Evolutionary conservation across 2,888 invertebrate species (phyloP).

Genomic region (Pristionchus mayeri): DNA sequence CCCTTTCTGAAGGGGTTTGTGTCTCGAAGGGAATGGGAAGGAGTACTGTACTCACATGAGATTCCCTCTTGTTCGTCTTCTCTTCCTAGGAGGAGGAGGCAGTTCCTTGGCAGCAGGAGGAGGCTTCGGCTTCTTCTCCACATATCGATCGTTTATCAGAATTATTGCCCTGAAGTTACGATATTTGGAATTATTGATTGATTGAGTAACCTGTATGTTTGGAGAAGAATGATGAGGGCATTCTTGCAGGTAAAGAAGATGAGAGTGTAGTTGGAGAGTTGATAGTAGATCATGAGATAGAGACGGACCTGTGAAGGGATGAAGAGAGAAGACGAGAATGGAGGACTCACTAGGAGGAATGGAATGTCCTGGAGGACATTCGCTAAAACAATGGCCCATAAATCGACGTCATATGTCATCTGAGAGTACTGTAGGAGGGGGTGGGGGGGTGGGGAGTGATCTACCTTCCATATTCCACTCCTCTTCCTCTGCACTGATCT

Average conservation of each 20-base stretch:
- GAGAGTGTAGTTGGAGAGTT: conserved; percentile 93
- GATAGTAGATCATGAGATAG: conserved; percentile 88
- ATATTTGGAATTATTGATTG: conserved; percentile 9
- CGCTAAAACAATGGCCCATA: conserved; percentile 78
- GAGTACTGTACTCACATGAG: conserved; percentile 20
- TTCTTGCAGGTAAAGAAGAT: conserved; percentile 96
- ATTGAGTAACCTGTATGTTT: conserved; percentile 66
- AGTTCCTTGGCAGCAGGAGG: conserved; percentile 10
- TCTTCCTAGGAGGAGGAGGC: conserved; percentile 25
- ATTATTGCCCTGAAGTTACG: conserved; percentile 6
- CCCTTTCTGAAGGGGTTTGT: conserved; percentile 14
- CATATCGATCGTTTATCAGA: conserved; percentile 41
- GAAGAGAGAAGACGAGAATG: not conserved
- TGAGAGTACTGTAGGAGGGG: conserved; percentile 46
- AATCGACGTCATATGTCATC: conserved; percentile 76
- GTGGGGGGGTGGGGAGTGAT: not conserved
- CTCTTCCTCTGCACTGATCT: conserved; percentile 51
- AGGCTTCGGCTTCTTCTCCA: conserved; percentile 35
- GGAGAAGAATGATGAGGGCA: conserved; percentile 87
- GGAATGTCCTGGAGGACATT: conserved; percentile 79
- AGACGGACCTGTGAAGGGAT: conserved; percentile 78
- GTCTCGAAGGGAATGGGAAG: not conserved
- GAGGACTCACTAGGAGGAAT: conserved; percentile 73
- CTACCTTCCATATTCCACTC: conserved; percentile 36
- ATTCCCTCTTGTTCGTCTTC: conserved; percentile 38